phyloP scores from a whole-genome alignment of 2,888 invertebrate genomes.

The Cephus pygmeus region DNA sequence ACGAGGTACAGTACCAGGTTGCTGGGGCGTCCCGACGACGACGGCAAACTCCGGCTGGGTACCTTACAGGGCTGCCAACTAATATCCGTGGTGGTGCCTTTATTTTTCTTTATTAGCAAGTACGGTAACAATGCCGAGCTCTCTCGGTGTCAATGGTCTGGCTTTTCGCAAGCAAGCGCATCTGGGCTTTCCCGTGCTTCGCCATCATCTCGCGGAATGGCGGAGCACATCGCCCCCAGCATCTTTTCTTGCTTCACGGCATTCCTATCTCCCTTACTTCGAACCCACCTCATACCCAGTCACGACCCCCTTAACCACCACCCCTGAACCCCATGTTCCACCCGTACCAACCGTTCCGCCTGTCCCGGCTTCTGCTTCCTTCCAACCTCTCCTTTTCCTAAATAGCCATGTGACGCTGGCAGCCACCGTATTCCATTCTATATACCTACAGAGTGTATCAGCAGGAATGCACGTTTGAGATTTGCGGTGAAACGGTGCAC shows the following conservation, averaged over 20 bases:
- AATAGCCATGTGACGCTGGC: constrained; percentile 49
- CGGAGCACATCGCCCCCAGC: constrained; percentile 37
- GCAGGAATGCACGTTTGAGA: too few species aligned
- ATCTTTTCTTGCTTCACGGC: constrained; percentile 34
- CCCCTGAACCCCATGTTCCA: constrained; percentile 20
- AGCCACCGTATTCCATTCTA: constrained; percentile 47
- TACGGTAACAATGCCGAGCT: constrained; percentile 35
- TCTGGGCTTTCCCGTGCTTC: constrained; percentile 36
- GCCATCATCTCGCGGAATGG: constrained; percentile 22
- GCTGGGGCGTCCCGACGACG: neutral
- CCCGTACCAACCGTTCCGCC: constrained; percentile 14
- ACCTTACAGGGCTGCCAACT: constrained; percentile 25
- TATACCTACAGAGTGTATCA: too few species aligned
- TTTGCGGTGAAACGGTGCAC: too few species aligned
- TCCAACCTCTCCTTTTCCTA: constrained; percentile 29
- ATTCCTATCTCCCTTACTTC: constrained; percentile 28
- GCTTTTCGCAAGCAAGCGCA: constrained; percentile 41
- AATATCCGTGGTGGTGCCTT: constrained; percentile 49
- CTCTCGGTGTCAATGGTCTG: constrained; percentile 44
- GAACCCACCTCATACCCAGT: constrained; percentile 19
- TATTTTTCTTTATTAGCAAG: constrained; percentile 57
- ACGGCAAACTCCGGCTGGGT: neutral
- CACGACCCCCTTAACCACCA: constrained; percentile 19
- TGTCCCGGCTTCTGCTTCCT: constrained; percentile 8
- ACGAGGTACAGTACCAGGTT: neutral